These are phyloP conservation scores for Hofmannophila pseudospretella DNA, from an alignment of 2,888 invertebrate genomes.

Conservation along the genomic window DNA sequence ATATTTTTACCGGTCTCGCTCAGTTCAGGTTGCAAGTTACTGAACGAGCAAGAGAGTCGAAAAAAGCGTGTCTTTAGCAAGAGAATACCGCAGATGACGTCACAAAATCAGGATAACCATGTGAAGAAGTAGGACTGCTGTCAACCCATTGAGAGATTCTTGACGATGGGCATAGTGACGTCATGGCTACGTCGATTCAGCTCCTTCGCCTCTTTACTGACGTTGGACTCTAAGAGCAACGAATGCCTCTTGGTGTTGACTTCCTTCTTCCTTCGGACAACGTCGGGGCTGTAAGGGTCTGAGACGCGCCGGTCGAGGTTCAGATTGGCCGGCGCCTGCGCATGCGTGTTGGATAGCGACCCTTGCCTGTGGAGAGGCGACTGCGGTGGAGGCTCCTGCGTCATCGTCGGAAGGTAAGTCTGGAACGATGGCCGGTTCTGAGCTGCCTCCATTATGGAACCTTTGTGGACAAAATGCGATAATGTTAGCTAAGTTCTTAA, in stretches of 20 bases:
- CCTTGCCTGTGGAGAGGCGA: constrained; percentile 45
- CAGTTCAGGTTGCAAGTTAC: too few relatives aligned
- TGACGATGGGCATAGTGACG: constrained; percentile 41
- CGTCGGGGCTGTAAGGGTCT: constrained; percentile 63
- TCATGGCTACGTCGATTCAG: constrained; percentile 63
- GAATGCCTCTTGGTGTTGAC: constrained; percentile 61
- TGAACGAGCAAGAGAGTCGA: too few relatives aligned
- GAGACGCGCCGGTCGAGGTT: constrained; percentile 56
- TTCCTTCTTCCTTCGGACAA: constrained; percentile 60
- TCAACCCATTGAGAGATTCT: constrained; percentile 71
- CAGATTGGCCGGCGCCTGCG: constrained; percentile 25
- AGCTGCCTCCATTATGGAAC: constrained; percentile 84
- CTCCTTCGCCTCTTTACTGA: constrained; percentile 55
- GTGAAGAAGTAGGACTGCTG: constrained; percentile 19
- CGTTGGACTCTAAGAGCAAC: constrained; percentile 61
- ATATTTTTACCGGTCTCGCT: not conserved
- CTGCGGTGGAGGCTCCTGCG: not conserved
- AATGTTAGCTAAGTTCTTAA: not conserved
- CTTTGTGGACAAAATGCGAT: constrained; percentile 29
- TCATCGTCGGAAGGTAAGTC: constrained; percentile 59
- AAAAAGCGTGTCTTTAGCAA: not conserved
- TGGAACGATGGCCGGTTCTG: constrained; percentile 79
- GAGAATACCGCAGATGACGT: not conserved
- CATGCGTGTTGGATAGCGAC: constrained; percentile 40
- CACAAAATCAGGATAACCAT: constrained; percentile 14